Evolutionary conservation across 2,888 invertebrate genomes (phyloP).

Genomic region (Belgica antarctica): DNA sequence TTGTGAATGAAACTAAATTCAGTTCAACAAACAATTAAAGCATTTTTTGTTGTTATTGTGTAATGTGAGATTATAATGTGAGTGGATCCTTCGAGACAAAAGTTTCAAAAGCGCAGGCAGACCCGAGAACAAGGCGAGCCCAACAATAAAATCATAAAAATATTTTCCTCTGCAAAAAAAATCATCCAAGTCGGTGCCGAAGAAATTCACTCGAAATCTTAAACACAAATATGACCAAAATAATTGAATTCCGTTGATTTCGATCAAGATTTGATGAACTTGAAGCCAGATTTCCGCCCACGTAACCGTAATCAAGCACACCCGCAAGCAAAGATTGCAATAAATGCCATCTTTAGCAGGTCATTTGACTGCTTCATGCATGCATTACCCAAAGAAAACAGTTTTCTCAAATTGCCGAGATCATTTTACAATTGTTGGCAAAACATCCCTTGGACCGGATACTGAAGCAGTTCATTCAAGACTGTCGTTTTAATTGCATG

Average conservation of each 20-base stretch:
- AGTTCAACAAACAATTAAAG: background rate
- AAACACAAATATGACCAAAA: background rate
- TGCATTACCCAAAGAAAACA: too few species aligned
- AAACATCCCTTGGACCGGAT: background rate
- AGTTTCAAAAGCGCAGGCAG: too few species aligned
- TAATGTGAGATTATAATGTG: background rate
- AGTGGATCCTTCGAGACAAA: background rate
- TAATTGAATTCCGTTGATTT: too few species aligned
- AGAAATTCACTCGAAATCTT: background rate
- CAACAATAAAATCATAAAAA: slow-evolving; percentile 24
- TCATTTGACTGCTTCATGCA: too few species aligned
- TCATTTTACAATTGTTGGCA: slow-evolving; percentile 10
- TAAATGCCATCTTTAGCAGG: background rate
- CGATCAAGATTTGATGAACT: too few species aligned
- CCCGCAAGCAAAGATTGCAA: background rate
- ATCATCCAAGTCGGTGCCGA: background rate
- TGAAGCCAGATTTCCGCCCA: background rate
- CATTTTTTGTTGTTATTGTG: background rate
- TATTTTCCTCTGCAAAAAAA: background rate
- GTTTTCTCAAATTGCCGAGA: background rate
- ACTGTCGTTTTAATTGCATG: background rate
- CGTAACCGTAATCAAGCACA: background rate
- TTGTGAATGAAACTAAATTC: too few species aligned
- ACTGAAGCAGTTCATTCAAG: background rate
- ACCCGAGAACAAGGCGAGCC: background rate